These are phyloP conservation scores for Catharus bicknelli DNA, from an alignment of 2,113 vertebrate species.

Conservation along the genomic window DNA sequence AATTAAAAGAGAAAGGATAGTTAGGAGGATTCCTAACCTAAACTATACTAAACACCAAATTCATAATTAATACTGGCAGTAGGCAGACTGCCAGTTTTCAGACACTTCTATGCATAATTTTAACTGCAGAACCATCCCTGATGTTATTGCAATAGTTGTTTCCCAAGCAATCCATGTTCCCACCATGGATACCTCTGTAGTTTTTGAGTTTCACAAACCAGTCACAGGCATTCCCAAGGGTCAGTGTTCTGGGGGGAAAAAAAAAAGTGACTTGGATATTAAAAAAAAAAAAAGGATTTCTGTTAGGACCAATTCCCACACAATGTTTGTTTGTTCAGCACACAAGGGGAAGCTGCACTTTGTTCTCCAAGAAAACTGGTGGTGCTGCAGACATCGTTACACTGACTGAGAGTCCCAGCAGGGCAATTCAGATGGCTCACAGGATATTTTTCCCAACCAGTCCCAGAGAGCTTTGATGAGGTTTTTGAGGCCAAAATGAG, in stretches of 20 bases:
- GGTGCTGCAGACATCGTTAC: rapidly evolving
- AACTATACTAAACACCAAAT: not conserved
- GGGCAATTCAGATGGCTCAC: not conserved
- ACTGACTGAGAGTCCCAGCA: not conserved
- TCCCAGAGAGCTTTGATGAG: not conserved
- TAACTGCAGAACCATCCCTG: not conserved
- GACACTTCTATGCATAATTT: not conserved
- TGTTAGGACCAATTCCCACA: not conserved
- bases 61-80: not conserved
- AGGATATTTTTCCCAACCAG: not conserved
- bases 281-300: not conserved
- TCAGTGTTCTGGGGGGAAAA: not conserved
- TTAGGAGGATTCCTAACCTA: not conserved
- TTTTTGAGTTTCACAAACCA: not conserved
- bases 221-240: not conserved
- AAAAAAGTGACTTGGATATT: not conserved
- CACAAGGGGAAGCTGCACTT: conserved; percentile 21
- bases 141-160: not conserved
- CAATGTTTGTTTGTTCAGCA: not conserved
- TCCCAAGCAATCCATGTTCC: not conserved
- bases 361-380: not conserved
- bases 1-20: not conserved
- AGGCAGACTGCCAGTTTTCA: not conserved
- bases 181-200: not conserved
- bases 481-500: not conserved